phyloP scores from a whole-genome alignment of 2,797 vertebrate genomes.

The Neosalanx taihuensis region DNA sequence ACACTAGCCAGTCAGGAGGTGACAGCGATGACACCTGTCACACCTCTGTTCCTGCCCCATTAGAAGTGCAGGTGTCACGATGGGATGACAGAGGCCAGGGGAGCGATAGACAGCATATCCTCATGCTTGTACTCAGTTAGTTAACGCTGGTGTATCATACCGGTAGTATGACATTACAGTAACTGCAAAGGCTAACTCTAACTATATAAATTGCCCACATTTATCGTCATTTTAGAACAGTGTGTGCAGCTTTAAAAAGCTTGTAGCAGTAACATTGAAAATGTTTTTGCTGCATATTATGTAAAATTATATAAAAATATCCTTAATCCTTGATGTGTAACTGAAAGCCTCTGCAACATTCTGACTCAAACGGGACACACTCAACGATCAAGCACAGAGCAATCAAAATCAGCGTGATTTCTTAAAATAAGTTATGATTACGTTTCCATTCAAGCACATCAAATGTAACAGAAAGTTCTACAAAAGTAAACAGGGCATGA shows the following conservation, averaged over 20 bases:
- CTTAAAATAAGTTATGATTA: neutral
- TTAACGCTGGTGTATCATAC: too few species aligned
- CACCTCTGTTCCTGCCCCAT: constrained; percentile 35
- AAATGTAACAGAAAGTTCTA: neutral
- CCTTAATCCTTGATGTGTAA: too few species aligned
- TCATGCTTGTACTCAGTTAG: too few species aligned
- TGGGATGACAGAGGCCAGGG: too few species aligned
- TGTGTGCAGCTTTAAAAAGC: too few species aligned
- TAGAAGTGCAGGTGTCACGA: neutral
- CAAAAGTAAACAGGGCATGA: neutral
- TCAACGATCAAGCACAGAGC: constrained; percentile 40
- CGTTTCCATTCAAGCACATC: neutral
- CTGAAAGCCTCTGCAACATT: constrained; percentile 17
- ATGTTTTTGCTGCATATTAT: too few species aligned
- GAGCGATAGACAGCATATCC: too few species aligned
- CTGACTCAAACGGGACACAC: constrained; percentile 16
- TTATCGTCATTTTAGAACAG: too few species aligned
- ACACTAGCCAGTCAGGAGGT: constrained; percentile 22
- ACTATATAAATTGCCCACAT: neutral
- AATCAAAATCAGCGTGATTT: constrained; percentile 26
- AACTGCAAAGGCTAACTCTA: neutral
- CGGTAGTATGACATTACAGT: neutral
- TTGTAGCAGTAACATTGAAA: too few species aligned
- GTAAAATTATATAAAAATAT: too few species aligned
- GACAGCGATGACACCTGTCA: constrained; percentile 28